Conservation (phyloP, 2,888 invertebrate genomes). For the Arctia plantaginis region DNA sequence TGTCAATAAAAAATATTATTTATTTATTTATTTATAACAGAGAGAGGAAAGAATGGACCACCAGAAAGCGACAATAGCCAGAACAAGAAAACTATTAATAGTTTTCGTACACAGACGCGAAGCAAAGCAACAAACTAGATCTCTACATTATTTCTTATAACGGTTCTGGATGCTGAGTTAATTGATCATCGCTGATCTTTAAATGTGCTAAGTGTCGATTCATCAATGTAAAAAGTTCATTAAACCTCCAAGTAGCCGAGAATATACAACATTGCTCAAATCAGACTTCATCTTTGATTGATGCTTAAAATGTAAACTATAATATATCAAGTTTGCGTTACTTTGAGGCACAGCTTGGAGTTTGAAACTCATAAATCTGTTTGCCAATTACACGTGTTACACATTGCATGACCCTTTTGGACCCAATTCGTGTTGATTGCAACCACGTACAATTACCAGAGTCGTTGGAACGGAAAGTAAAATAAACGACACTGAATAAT, state of each 20-base stretch:
- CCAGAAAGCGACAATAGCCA: no score
- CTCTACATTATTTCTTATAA: no score
- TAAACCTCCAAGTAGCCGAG: not conserved
- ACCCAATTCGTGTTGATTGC: not conserved
- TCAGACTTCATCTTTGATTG: not conserved
- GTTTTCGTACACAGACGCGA: no score
- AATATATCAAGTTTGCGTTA: no score
- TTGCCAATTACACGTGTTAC: not conserved
- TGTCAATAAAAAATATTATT: no score
- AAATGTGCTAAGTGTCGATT: not conserved
- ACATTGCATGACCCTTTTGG: not conserved
- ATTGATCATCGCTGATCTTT: no score
- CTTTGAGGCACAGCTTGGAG: no score
- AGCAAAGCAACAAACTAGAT: no score
- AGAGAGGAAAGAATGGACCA: no score
- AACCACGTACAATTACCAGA: constrained; percentile 8
- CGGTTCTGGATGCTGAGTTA: not conserved
- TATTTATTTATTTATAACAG: no score
- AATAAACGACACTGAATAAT: not conserved
- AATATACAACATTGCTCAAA: not conserved
- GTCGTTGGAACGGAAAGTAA: not conserved
- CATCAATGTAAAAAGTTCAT: not conserved
- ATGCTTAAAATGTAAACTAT: not conserved
- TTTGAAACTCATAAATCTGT: no score
- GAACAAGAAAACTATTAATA: no score